Conservation (phyloP, 2,888 invertebrate species). For the Cotesia congregata region DNA sequence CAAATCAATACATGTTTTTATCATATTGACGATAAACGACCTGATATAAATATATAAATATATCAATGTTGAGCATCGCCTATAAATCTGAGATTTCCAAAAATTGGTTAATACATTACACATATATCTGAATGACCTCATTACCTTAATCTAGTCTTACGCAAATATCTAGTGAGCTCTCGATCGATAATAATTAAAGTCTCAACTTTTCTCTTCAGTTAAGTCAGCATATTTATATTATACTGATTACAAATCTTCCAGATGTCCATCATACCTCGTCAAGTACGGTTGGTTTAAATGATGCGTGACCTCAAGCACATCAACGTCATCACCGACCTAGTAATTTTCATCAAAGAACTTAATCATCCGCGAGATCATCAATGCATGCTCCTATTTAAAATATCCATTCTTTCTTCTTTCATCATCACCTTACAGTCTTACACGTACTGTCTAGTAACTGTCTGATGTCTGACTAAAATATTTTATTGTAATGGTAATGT, state of each 20-base stretch:
- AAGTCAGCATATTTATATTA: no score
- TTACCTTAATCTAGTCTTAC: neutral
- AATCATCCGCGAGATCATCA: neutral
- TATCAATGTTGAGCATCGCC: neutral
- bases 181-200: no score
- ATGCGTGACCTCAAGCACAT: neutral
- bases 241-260: neutral
- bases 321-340: neutral
- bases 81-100: neutral
- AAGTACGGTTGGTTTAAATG: neutral
- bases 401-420: neutral
- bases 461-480: neutral
- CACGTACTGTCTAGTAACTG: conserved; percentile 26
- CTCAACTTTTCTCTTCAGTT: no score
- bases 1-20: neutral
- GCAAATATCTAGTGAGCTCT: neutral
- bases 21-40: neutral
- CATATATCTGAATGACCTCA: neutral
- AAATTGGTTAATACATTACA: neutral
- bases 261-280: neutral
- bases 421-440: conserved; percentile 18
- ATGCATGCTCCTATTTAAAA: neutral
- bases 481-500: neutral
- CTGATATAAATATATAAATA: neutral
- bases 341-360: neutral